These are phyloP conservation scores for Timandra comae DNA, from an alignment of 2,888 invertebrate genomes.

Conservation along the genomic window DNA sequence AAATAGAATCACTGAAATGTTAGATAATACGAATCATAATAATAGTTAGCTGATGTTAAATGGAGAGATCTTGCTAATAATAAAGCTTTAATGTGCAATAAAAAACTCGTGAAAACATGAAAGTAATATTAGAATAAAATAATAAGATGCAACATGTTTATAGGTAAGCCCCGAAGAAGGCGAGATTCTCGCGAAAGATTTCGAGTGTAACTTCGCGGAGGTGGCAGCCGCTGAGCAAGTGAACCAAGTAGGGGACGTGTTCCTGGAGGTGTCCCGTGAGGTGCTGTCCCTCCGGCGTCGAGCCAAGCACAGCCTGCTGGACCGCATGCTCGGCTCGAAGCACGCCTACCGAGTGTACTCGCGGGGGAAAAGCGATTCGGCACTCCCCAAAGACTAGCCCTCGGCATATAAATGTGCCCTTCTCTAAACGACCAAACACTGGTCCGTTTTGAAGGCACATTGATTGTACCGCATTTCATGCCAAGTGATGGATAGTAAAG, in stretches of 20 bases:
- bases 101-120: no score
- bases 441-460: no score
- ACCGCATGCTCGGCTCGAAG: slow-evolving; percentile 88
- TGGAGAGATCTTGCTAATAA: no score
- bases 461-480: no score
- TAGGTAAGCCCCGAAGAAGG: slow-evolving; percentile 91
- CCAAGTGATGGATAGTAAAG: no score
- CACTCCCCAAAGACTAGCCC: slow-evolving; percentile 86
- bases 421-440: neutral
- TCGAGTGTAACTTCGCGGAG: slow-evolving; percentile 91
- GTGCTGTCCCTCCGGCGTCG: slow-evolving; percentile 86
- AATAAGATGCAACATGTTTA: no score
- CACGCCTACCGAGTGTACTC: slow-evolving; percentile 84
- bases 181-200: slow-evolving; percentile 90
- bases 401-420: slow-evolving; percentile 1
- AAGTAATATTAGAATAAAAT: no score
- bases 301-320: slow-evolving; percentile 89
- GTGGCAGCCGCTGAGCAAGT: slow-evolving; percentile 93
- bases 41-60: no score
- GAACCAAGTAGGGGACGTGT: slow-evolving; percentile 88
- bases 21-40: no score
- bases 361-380: slow-evolving; percentile 92
- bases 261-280: slow-evolving; percentile 89
- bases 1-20: no score
- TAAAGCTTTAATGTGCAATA: no score